phyloP scores from a whole-genome alignment of 2,113 vertebrate genomes.

The pig (Sus scrofa) region DNA sequence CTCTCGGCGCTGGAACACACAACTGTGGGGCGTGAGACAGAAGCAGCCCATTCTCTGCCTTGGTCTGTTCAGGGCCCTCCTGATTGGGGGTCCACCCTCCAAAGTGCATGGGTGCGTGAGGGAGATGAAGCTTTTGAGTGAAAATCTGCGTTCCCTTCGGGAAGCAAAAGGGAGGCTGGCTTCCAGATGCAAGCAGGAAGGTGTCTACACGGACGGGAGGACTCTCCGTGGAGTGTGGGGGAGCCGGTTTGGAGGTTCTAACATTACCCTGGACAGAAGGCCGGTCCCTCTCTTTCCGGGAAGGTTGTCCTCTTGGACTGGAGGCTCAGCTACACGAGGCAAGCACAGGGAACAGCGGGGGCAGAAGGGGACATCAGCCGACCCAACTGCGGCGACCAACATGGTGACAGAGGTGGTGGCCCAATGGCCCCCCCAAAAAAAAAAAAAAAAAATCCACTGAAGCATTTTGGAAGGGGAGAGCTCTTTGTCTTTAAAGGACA shows the following conservation, averaged over 20 bases:
- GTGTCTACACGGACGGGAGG: fast-evolving
- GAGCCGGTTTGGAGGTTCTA: too few species aligned
- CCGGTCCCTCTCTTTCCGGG: background rate
- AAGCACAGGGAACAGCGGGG: fast-evolving
- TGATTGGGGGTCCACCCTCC: too few species aligned
- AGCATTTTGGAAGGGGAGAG: background rate
- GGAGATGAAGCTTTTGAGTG: background rate
- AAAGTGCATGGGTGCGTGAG: background rate
- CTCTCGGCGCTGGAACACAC: background rate
- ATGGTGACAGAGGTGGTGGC: background rate
- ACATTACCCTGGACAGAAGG: background rate
- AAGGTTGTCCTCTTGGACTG: background rate
- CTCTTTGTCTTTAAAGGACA: background rate
- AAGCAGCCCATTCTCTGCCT: background rate
- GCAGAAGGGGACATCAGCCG: background rate
- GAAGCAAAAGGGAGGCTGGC: background rate
- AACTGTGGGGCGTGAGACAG: fast-evolving
- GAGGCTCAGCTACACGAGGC: background rate
- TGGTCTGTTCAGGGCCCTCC: background rate
- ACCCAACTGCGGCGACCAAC: background rate
- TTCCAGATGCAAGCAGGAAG: background rate
- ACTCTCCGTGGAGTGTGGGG: background rate
- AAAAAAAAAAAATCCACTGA: background rate
- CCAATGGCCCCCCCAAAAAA: background rate
- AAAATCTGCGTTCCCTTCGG: background rate